These are phyloP conservation scores for Scaeva pyrastri DNA, from an alignment of 2,888 invertebrate species.

Conservation along the genomic window DNA sequence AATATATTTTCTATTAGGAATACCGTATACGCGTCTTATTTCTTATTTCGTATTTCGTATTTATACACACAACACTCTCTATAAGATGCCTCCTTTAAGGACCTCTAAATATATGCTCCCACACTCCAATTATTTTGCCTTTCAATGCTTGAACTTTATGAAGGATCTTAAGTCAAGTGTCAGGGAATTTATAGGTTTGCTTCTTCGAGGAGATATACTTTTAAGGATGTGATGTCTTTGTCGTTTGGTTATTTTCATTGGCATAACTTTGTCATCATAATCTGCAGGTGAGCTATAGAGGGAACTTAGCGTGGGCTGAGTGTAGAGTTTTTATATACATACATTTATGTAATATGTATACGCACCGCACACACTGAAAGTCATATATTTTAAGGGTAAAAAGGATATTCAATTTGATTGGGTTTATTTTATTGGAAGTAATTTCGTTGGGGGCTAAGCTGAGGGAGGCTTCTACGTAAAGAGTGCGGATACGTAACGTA, in stretches of 20 bases:
- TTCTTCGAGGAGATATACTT: constrained; percentile 22
- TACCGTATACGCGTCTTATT: neutral
- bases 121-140: neutral
- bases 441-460: constrained; percentile 49
- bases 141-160: constrained; percentile 70
- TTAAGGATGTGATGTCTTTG: constrained; percentile 46
- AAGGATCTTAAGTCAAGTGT: constrained; percentile 75
- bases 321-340: too few relatives aligned
- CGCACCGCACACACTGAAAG: neutral
- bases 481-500: neutral
- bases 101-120: neutral
- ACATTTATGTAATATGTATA: neutral
- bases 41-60: too few relatives aligned
- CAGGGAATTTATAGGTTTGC: constrained; percentile 70
- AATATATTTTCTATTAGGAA: constrained; percentile 69
- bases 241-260: constrained; percentile 52
- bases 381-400: constrained; percentile 18
- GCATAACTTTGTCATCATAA: constrained; percentile 72
- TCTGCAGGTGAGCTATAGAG: constrained; percentile 44
- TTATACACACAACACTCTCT: neutral
- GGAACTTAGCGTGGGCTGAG: neutral
- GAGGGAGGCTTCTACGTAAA: constrained; percentile 37
- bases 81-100: neutral
- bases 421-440: constrained; percentile 73
- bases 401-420: constrained; percentile 74